Evolutionary conservation across 2,113 vertebrate genomes (phyloP).

Genomic region (Ochotona curzoniae): DNA sequence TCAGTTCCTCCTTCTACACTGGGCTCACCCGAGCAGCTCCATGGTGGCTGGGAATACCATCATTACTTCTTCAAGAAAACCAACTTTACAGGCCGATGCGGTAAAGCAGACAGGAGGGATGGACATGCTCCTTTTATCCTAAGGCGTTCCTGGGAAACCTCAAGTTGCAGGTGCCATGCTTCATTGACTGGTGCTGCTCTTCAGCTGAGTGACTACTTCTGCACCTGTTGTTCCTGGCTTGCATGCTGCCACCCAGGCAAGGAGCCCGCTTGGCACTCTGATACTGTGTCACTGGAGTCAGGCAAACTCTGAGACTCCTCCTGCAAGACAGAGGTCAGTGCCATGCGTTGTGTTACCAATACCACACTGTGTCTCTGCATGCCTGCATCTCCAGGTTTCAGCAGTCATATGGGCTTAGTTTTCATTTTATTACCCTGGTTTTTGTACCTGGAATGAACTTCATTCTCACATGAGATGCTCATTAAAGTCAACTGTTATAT

Average conservation of each 20-base stretch:
- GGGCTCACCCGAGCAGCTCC: neutral
- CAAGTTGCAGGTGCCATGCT: neutral
- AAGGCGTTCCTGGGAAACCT: neutral
- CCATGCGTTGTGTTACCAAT: neutral
- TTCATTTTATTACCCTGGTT: constrained; percentile 47
- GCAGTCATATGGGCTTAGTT: neutral
- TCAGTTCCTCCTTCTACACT: neutral
- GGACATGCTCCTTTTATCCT: neutral
- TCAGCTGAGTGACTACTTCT: no score
- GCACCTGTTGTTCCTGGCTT: neutral
- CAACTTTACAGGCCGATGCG: neutral
- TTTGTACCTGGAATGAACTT: neutral
- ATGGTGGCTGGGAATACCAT: neutral
- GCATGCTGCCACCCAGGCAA: no score
- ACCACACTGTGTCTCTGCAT: neutral
- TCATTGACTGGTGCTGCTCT: neutral
- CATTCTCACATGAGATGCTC: constrained; percentile 3
- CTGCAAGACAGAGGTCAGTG: neutral
- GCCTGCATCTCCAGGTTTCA: neutral
- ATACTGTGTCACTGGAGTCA: neutral
- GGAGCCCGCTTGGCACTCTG: neutral
- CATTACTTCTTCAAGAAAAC: constrained; percentile 14
- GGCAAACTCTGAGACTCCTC: neutral
- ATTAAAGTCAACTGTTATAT: constrained; percentile 21
- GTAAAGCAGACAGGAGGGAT: neutral